Evolutionary conservation across 2,888 invertebrate species (phyloP).

Genomic region (Limnephilus rhombicus): DNA sequence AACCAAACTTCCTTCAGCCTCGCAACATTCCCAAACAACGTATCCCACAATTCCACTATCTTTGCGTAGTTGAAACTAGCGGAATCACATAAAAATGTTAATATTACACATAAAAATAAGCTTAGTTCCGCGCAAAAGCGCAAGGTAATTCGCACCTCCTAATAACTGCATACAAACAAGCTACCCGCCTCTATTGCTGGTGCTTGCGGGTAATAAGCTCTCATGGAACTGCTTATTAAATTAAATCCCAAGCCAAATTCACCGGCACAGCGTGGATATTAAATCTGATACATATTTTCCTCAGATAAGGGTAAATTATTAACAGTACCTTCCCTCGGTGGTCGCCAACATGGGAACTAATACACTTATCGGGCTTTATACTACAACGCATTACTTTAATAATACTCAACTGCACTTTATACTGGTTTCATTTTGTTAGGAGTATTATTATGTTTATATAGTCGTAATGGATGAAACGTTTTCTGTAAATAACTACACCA

Average conservation of each 20-base stretch:
- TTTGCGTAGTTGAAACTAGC: neutral
- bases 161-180: neutral
- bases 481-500: neutral
- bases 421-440: neutral
- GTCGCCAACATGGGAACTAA: constrained; percentile 3
- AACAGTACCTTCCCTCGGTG: neutral
- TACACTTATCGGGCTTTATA: neutral
- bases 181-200: neutral
- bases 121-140: neutral
- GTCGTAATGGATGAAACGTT: neutral
- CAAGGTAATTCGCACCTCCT: neutral
- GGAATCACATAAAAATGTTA: neutral
- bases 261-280: constrained; percentile 18
- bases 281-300: constrained; percentile 39
- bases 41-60: neutral
- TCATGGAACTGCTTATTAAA: constrained; percentile 38
- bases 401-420: neutral
- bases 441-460: neutral
- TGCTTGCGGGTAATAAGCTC: neutral
- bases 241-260: constrained; percentile 10
- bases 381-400: neutral
- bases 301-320: constrained; percentile 39
- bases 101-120: neutral
- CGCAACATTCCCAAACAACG: neutral
- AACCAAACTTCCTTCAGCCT: neutral